Base-by-base conservation (phyloP, 2,797 vertebrate species). In the Pseudochaenichthys georgianus region DNA sequence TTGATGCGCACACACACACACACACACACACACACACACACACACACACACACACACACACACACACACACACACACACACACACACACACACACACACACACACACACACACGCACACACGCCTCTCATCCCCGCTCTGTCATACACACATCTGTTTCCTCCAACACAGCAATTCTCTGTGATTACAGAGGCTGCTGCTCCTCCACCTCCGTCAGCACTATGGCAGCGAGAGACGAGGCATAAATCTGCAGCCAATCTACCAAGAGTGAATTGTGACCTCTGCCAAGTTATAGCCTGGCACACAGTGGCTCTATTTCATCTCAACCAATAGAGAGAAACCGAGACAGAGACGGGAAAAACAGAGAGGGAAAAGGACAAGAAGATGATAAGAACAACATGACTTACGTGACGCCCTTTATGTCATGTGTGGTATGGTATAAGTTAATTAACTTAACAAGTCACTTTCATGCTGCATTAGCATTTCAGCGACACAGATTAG, bases 241-340 rank as follows among this genome's bases (percentile, higher is more conserved):
- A 91, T 94, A 92, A 93, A 92, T 93, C 92, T 88, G 68, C 69
- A 89, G 75, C 78, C 92, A 90, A 90, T 94, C 85, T 67, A 70
- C 77, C 79, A 66, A 88, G 87, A 92, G 89, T 92, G 88, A 92
- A 91, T 86, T 87, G 87, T 85, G 80, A 86, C 86, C 83, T 71
- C 78, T 90, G 85, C 87, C 89, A 90, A 90, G 85, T 89, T 79
- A 80, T 64, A 75, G 72, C 46, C 51, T 64, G 86, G 75, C 76
- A 77, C 72, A 19, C 52, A 2, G 73, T 53, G 65, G 70, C 80
- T 31, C 58, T 87, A 64, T 84, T 83, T 87, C 64, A 79, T 84
- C 64, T 53, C 23, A 16, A 55, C 48, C 55, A 9, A 51, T 6
- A 34, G 67, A 41, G 43, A 69, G 66, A 67, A 75, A 43, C 42